These are phyloP conservation scores for Lutjanus erythropterus DNA, from an alignment of 2,113 vertebrate genomes.

Conservation along the genomic window DNA sequence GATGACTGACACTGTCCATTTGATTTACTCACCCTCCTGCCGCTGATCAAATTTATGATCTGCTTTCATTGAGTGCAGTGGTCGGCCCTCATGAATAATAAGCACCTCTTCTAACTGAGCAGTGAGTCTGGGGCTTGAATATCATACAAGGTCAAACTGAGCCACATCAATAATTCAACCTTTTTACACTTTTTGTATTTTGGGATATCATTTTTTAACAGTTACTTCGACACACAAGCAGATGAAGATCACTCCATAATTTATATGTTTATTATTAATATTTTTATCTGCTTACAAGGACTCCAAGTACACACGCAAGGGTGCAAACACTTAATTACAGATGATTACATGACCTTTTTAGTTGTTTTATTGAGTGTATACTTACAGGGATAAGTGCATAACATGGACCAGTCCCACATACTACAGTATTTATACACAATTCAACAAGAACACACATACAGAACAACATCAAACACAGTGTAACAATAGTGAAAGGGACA, in stretches of 20 bases:
- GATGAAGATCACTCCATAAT: background rate
- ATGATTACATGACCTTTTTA: no score
- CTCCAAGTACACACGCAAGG: no score
- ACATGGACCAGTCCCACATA: no score
- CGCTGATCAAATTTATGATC: constrained; percentile 50
- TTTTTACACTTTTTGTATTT: background rate
- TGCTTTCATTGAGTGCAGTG: constrained; percentile 45
- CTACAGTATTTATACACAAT: no score
- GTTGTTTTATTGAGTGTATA: no score
- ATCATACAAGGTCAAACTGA: constrained; percentile 69
- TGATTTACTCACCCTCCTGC: constrained; percentile 37
- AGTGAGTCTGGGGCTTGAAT: constrained; percentile 37
- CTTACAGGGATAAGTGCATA: no score
- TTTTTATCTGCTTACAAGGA: no score
- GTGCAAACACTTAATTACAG: no score
- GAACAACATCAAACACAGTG: no score
- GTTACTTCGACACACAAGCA: background rate
- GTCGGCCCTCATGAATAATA: constrained; percentile 51
- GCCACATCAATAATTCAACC: background rate
- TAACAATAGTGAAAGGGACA: no score
- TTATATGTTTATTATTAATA: no score
- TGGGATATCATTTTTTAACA: background rate
- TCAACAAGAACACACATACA: no score
- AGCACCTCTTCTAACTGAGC: constrained; percentile 1
- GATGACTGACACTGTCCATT: constrained; percentile 37